Base-by-base conservation (phyloP, 2,113 vertebrate species). In the Isurus oxyrinchus region DNA sequence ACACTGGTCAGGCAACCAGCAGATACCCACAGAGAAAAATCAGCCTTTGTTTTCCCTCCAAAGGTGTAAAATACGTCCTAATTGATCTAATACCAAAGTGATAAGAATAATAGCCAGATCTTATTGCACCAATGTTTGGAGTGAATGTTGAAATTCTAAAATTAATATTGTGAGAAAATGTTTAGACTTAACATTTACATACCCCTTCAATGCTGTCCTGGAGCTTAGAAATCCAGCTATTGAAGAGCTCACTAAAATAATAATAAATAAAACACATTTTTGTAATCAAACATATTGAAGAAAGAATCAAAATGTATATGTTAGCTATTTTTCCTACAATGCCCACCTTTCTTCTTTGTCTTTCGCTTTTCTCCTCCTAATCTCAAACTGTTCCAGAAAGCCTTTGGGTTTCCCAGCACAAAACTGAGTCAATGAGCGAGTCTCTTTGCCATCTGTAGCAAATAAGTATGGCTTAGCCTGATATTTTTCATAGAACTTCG, bases 381-480 rank as follows among this genome's bases (percentile, higher is more conserved):
- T 98, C 97, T 99, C 98, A 98, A 99, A 99, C 96, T 97, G 98
- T 96, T 98, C 98, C 95, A 99, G 97, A 96, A 99, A 96, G 72
- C 96, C 97, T 97, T 97, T 98, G 72, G 96, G 61, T 97, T 98
- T 98, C 96, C 97, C 97, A 96, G 95, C 1, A 91, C 97, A 97
- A 97, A 97, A 97, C 97, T 94, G 96, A 96, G 96, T 96, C 96
- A 97, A 96, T 0, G 96, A 96, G 21, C 35, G 72, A 97, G 97
- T 98, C 97, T 98, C 98, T 94, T 97, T 99, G 55, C 96, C 76
- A 61, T 99, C 98, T 81, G 97, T 97, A 96, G 98, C 98, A 97
- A 99, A 99, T 76, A 99, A 97, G 94, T 98, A 98, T 61, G 99
- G 99, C 97, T 99, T 99, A 96, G 98, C 97, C 96, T 98, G 98